Percentiles rank a stretch among this genome's conserved stretches.
Evolutionary conservation across 2,888 invertebrate species (phyloP).

Genomic region (Rhyacophila evoluta): DNA sequence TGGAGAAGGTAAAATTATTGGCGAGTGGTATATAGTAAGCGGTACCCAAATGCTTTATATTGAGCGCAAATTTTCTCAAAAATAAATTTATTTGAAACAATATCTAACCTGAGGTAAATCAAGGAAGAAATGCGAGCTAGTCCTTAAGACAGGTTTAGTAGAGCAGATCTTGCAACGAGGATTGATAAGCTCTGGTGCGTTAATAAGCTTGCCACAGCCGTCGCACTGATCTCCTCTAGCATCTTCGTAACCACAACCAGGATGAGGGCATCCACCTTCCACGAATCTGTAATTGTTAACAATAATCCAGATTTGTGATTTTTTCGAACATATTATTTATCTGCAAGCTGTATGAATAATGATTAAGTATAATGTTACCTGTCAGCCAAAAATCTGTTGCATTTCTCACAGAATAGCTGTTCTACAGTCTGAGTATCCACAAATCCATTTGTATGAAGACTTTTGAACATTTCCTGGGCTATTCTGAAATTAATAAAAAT

Average conservation of each 20-base stretch:
- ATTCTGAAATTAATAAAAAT: conserved; percentile 72
- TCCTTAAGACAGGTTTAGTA: conserved; percentile 76
- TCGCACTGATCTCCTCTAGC: conserved; percentile 99
- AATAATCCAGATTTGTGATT: too few relatives aligned
- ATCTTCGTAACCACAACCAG: conserved; percentile 88
- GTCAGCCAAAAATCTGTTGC: conserved; percentile 84
- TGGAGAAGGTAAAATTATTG: too few relatives aligned
- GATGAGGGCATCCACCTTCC: conserved; percentile 93
- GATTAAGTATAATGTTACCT: too few relatives aligned
- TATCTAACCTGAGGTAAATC: conserved; percentile 78
- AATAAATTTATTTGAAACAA: too few relatives aligned
- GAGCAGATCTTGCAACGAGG: conserved; percentile 92
- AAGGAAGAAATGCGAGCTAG: conserved; percentile 94
- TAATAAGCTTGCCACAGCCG: conserved; percentile 95
- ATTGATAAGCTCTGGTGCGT: conserved; percentile 86
- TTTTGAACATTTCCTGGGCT: conserved; percentile 89
- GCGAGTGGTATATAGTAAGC: too few relatives aligned
- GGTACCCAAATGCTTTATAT: too few relatives aligned
- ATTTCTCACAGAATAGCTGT: conserved; percentile 90
- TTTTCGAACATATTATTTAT: too few relatives aligned
- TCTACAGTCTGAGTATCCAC: conserved; percentile 87
- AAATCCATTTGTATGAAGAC: conserved; percentile 85
- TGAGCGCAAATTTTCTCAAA: too few relatives aligned
- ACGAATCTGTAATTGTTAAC: conserved; percentile 89
- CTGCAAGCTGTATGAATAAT: too few relatives aligned